phyloP scores from a whole-genome alignment of 2,113 vertebrate genomes.

The Chitala chitala region DNA sequence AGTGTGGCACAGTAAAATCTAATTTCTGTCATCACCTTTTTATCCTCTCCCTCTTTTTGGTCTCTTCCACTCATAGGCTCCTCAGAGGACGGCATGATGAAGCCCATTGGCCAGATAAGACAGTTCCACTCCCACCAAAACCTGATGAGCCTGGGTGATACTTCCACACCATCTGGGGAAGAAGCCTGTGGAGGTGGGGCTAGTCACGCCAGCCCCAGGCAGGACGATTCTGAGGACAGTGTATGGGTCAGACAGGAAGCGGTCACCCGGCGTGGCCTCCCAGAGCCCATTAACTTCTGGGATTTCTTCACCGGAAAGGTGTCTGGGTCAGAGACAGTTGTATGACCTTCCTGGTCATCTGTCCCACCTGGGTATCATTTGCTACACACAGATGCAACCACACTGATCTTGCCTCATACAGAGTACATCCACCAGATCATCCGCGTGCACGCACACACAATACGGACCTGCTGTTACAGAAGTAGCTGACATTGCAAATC shows the following conservation, averaged over 20 bases:
- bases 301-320: constrained; percentile 70
- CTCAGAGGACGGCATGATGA: constrained; percentile 43
- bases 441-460: background rate
- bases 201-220: constrained; percentile 31
- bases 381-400: background rate
- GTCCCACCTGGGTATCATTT: background rate
- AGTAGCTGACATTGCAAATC: too few relatives aligned
- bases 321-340: constrained; percentile 63
- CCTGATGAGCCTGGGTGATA: constrained; percentile 56
- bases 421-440: background rate
- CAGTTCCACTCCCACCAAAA: constrained; percentile 72
- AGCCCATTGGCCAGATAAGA: constrained; percentile 59
- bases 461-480: background rate
- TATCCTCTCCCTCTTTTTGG: background rate
- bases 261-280: constrained; percentile 48
- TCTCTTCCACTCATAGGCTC: constrained; percentile 36
- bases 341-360: constrained; percentile 46
- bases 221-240: constrained; percentile 31
- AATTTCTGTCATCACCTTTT: background rate
- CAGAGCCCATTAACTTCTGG: constrained; percentile 59
- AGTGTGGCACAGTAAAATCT: background rate
- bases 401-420: background rate
- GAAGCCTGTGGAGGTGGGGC: constrained; percentile 14
- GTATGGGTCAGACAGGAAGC: constrained; percentile 43
- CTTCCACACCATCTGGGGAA: constrained; percentile 28